Conservation (phyloP, 2,113 vertebrate species). For the Mormyrus lacerda region DNA sequence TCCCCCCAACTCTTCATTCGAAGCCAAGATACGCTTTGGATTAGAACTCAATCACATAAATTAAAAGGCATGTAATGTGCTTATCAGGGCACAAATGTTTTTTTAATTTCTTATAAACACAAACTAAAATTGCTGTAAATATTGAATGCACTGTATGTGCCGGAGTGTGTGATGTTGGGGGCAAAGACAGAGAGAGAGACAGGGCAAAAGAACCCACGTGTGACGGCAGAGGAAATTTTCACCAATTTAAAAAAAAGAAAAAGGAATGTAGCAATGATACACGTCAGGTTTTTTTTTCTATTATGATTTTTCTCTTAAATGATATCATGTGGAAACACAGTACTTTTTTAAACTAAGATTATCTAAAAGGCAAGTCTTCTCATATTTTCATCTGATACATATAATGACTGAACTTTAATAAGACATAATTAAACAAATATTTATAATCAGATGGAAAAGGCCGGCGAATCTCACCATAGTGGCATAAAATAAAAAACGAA, state of each 20-base stretch:
- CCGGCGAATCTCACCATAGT: neutral
- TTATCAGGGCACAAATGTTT: constrained; percentile 40
- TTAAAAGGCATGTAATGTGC: constrained; percentile 60
- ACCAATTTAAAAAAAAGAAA: neutral
- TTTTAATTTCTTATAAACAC: constrained; percentile 23
- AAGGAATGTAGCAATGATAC: neutral
- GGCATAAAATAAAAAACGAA: neutral
- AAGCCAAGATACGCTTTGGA: constrained; percentile 52
- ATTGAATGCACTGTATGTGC: constrained; percentile 13
- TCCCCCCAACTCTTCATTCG: neutral
- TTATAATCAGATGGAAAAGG: constrained; percentile 3
- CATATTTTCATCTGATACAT: neutral
- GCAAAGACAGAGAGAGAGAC: neutral
- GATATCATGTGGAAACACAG: neutral
- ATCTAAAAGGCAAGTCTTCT: neutral
- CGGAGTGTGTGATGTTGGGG: neutral
- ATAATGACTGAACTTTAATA: constrained; percentile 4
- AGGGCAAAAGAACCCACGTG: neutral
- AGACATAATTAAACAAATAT: neutral
- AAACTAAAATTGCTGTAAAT: constrained; percentile 35
- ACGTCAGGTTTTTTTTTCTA: neutral
- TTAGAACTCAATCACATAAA: constrained; percentile 56
- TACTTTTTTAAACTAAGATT: neutral
- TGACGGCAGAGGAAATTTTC: neutral
- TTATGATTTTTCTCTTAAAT: neutral